These are phyloP conservation scores for Ailuropoda melanoleuca DNA, from an alignment of 2,113 vertebrate genomes.

Conservation along the genomic window DNA sequence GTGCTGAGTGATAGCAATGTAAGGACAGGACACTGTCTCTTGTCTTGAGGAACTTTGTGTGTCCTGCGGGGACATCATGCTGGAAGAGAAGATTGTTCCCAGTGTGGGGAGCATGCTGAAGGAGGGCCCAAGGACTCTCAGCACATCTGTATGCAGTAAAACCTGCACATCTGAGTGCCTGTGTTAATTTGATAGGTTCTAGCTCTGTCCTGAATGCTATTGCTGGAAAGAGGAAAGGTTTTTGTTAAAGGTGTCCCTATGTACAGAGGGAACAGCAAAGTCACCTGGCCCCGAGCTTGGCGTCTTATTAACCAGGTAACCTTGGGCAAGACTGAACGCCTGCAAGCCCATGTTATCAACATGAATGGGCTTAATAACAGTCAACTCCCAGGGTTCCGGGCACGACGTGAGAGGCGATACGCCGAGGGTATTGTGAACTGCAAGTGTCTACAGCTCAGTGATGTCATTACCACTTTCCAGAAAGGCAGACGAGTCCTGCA, in stretches of 20 bases:
- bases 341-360: background rate
- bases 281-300: background rate
- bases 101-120: rapidly evolving
- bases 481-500: too few relatives aligned
- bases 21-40: rapidly evolving
- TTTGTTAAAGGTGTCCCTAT: background rate
- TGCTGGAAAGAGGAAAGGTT: background rate
- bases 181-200: background rate
- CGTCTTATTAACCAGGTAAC: background rate
- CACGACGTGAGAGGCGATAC: background rate
- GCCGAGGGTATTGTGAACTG: rapidly evolving
- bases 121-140: too few relatives aligned
- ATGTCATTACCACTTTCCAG: background rate
- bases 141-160: background rate
- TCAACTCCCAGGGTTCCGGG: background rate
- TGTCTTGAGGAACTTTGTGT: background rate
- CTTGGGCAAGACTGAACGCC: too few relatives aligned
- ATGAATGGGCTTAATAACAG: background rate
- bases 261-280: background rate
- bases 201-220: background rate
- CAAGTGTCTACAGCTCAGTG: rapidly evolving
- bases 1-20: background rate
- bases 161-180: background rate
- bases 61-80: rapidly evolving
- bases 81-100: background rate